phyloP scores from a whole-genome alignment of 2,797 vertebrate species.

The Mallotus villosus region DNA sequence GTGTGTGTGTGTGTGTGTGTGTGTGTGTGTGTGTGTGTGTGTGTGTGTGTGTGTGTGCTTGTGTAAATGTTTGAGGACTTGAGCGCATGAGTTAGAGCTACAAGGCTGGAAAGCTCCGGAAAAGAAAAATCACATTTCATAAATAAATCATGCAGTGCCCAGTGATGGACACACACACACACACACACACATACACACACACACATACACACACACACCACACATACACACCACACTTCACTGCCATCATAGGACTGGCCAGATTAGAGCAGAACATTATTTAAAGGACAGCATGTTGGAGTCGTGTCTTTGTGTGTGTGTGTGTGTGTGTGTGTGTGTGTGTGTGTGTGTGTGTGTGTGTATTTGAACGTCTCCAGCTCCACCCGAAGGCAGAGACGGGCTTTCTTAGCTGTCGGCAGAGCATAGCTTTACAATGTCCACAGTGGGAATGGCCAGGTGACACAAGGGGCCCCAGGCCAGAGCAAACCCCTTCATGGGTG shows the following conservation, averaged over 20 bases:
- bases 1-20: constrained; percentile 24
- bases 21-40: constrained; percentile 26
- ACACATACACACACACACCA: constrained; percentile 10
- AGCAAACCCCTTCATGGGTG: constrained; percentile 30
- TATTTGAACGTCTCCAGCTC: not conserved
- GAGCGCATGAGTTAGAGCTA: constrained; percentile 44
- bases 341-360: constrained; percentile 22
- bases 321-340: constrained; percentile 36
- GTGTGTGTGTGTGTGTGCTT: constrained; percentile 23
- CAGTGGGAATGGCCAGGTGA: not conserved
- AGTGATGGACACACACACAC: constrained; percentile 36
- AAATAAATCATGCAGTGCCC: constrained; percentile 68
- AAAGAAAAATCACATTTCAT: constrained; percentile 69
- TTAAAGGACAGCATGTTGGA: not conserved
- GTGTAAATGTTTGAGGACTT: constrained; percentile 29
- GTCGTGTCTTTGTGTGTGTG: constrained; percentile 9
- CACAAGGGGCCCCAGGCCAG: not conserved
- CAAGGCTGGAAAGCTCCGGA: constrained; percentile 56
- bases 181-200: constrained; percentile 16
- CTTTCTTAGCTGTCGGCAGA: not conserved
- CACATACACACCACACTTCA: constrained; percentile 1
- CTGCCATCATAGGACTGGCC: not conserved
- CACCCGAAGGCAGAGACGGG: not conserved
- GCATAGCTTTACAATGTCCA: not conserved
- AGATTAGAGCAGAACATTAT: constrained; percentile 1